Evolutionary conservation across 2,113 vertebrate species (phyloP), one percentile per base, ranked within the genome.

Genomic region (Zootoca vivipara): DNA sequence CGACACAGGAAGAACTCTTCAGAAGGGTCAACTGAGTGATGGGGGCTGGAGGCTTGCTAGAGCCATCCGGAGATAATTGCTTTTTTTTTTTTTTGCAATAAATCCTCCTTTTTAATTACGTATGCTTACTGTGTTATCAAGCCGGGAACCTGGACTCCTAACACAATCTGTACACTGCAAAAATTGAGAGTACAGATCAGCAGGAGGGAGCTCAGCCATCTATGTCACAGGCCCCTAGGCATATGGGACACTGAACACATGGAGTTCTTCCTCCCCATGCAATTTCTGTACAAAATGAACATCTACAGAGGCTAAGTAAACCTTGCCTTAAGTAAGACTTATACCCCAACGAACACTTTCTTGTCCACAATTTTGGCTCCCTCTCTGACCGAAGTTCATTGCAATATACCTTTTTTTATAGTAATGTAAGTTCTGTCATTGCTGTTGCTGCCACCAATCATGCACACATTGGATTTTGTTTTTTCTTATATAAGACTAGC

Each of bases 291-390:
- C 64, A 79, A 85, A 89, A 77, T 86, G 24, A 26, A 40, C 6
- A 13, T 75, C 30, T 88, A 22, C 16, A 52, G 46, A 12, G 46
- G 46, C 46, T 52, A 52, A 52, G n/a, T n/a, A 52, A 52, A 22
- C 26, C 0, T 85, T 90, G 89, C 40, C 30, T 28, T 88, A 81
- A 85, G 79, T 35, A 42, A 78, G 0, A 0, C 85, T 75, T 38
- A 42, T 22, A 93, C 40, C 90, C 62, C 56, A 87, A 64, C 46
- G 42, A 77, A 16, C 24, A 85, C 24, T 86, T 64, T 65, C 87
- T 52, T 52, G 46, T 52, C 10, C 46, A 52, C 9, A 93, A 80
- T 65, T 92, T 92, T 90, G 20, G 38, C n/a, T 89, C 87, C 16
- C 35, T 90, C 56, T 42, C 69, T 26, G 46, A 78, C 28, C n/a